phyloP scores from a whole-genome alignment of 2,113 vertebrate species.

The Fregetta grallaria region DNA sequence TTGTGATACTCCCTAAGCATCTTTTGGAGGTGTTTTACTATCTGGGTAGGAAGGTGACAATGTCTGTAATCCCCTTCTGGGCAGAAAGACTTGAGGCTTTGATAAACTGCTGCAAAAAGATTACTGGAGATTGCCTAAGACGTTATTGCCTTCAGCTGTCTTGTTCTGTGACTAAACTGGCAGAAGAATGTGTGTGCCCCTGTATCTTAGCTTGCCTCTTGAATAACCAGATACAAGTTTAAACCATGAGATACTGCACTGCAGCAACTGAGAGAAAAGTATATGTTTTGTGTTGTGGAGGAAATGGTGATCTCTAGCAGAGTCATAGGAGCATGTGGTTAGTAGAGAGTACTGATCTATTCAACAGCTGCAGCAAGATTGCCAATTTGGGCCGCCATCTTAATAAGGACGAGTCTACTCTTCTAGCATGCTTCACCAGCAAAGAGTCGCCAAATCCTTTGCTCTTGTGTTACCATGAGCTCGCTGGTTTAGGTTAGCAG shows the following conservation, averaged over 20 bases:
- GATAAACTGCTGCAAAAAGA: background rate
- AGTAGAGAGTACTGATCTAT: no score
- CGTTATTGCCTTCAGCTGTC: background rate
- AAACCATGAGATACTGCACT: background rate
- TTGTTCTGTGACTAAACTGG: background rate
- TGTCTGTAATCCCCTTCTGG: background rate
- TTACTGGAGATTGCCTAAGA: background rate
- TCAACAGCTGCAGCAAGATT: background rate
- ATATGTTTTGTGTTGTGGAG: background rate
- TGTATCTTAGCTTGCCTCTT: background rate
- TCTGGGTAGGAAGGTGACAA: background rate
- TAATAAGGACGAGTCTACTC: background rate
- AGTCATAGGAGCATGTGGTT: fast-evolving
- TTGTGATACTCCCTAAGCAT: background rate
- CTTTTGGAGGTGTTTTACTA: background rate
- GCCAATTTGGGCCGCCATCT: background rate
- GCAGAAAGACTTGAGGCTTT: background rate
- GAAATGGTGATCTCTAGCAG: background rate
- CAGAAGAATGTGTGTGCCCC: background rate
- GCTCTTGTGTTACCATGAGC: background rate
- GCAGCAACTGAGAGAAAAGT: background rate
- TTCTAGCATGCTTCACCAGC: background rate
- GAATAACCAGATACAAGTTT: background rate
- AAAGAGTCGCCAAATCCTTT: background rate
- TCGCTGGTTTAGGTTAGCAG: background rate